phyloP scores from a whole-genome alignment of 2,888 invertebrate species.

The Chydorus sphaericus region DNA sequence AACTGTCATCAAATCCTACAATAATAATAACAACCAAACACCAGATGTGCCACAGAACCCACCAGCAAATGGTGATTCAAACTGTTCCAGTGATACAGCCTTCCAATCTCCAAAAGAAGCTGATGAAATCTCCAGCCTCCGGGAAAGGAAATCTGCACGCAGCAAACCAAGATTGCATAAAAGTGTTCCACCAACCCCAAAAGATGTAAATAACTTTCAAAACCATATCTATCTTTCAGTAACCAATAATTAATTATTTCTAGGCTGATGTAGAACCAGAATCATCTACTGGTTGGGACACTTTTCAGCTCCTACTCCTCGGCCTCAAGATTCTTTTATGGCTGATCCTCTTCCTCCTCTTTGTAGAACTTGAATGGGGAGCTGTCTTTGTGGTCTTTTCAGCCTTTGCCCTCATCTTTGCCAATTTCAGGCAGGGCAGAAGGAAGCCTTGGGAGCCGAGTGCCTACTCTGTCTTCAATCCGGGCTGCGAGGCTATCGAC shows the following conservation, averaged over 20 bases:
- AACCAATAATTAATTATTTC: no score
- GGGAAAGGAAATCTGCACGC: no score
- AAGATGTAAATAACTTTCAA: no score
- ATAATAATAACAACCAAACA: not conserved
- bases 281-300: slow-evolving; percentile 2
- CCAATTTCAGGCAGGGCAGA: slow-evolving; percentile 62
- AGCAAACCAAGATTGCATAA: no score
- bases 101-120: no score
- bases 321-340: slow-evolving; percentile 52
- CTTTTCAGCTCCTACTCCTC: slow-evolving; percentile 14
- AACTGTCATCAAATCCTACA: not conserved
- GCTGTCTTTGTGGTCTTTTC: slow-evolving; percentile 74
- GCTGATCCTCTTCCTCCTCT: slow-evolving; percentile 55
- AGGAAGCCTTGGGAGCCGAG: slow-evolving; percentile 60
- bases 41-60: not conserved
- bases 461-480: slow-evolving; percentile 95
- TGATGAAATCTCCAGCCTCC: no score
- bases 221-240: no score
- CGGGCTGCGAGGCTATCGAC: slow-evolving; percentile 76
- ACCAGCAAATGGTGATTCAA: not conserved
- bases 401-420: slow-evolving; percentile 58
- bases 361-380: slow-evolving; percentile 74
- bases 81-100: no score
- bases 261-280: no score
- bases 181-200: no score